Evolutionary conservation across 2,888 invertebrate genomes (phyloP), one percentile per base, ranked within the genome.

Genomic region (Platynereis dumerilii): DNA sequence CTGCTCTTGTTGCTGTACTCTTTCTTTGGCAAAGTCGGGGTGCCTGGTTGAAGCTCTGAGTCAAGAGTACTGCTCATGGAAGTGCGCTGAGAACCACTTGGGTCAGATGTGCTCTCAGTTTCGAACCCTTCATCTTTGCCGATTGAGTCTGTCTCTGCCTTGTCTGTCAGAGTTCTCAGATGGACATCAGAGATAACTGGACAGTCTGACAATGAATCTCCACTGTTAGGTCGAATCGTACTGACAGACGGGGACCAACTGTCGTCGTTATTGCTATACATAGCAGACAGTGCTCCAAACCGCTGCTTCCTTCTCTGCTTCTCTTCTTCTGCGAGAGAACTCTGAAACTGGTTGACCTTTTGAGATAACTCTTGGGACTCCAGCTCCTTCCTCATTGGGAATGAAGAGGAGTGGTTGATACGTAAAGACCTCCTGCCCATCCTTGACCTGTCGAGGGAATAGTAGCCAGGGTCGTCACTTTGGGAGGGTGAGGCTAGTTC

Each of bases 41-140:
- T 69, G 17, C 68, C 68, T 12, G 60, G 48, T 34, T 5, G 34
- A 27, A 78, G 69, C 56, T 80, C 79, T 5, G 78, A 77, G 57
- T 82, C 82, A 24, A 80, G 68, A 0, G 78, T 80, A 67, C 82
- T 82, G 69, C 79, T 80, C 67, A 82, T 74, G 3, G 82, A 82
- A 0, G 81, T 82, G 52, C 82, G 72, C 61, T 81, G 80, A 5
- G 80, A 81, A 48, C 77, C 74, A 20, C 78, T 28, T 75, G 79
- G 7, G 54, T 67, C 69, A 28, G 79, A 77, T 75, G 77, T 76
- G 12, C 77, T 77, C 60, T 81, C 81, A 3, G 79, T 78, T 57
- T 83, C 82, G 69, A 83, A 82, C 20, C 82, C 82, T 70, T 83
- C 81, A 68, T 82, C 81, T 42, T 76, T 57, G 10, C 59, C 58